Conservation (phyloP, 2,888 invertebrate species). For the Rhyacophila evoluta region DNA sequence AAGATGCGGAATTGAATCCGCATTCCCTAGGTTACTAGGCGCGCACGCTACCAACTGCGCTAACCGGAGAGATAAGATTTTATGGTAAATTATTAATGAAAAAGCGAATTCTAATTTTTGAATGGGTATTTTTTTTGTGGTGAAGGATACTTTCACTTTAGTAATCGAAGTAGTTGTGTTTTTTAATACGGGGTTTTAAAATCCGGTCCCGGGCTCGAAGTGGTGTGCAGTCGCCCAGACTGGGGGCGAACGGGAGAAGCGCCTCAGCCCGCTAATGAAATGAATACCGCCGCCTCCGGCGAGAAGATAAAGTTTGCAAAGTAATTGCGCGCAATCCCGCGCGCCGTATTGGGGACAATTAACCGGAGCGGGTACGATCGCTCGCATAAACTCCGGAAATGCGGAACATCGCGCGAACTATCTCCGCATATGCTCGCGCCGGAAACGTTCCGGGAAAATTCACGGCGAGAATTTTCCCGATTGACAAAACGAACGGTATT, state of each 20-base stretch:
- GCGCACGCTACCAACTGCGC: too few relatives aligned
- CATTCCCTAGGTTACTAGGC: too few relatives aligned
- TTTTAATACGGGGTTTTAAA: too few relatives aligned
- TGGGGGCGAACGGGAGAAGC: not conserved
- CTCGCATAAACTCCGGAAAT: slow-evolving; percentile 41
- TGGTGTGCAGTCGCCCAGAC: not conserved
- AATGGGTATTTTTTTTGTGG: too few relatives aligned
- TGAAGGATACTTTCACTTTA: too few relatives aligned
- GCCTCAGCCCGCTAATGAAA: not conserved
- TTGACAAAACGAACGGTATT: not conserved
- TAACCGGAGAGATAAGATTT: too few relatives aligned
- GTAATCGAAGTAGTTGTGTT: too few relatives aligned
- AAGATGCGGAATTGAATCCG: too few relatives aligned
- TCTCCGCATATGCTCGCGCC: slow-evolving; percentile 13
- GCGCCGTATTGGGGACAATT: slow-evolving; percentile 49
- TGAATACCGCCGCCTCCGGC: slow-evolving; percentile 20
- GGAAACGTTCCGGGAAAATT: slow-evolving; percentile 5
- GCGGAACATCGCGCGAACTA: not conserved
- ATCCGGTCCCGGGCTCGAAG: not conserved
- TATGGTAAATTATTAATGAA: too few relatives aligned
- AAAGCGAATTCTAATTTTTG: too few relatives aligned
- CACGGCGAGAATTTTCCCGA: not conserved
- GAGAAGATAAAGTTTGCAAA: slow-evolving; percentile 48
- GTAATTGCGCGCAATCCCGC: slow-evolving; percentile 45
- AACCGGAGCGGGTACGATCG: slow-evolving; percentile 48